Base-by-base conservation (phyloP, 2,888 invertebrate genomes). In the Uropetala carovei region DNA sequence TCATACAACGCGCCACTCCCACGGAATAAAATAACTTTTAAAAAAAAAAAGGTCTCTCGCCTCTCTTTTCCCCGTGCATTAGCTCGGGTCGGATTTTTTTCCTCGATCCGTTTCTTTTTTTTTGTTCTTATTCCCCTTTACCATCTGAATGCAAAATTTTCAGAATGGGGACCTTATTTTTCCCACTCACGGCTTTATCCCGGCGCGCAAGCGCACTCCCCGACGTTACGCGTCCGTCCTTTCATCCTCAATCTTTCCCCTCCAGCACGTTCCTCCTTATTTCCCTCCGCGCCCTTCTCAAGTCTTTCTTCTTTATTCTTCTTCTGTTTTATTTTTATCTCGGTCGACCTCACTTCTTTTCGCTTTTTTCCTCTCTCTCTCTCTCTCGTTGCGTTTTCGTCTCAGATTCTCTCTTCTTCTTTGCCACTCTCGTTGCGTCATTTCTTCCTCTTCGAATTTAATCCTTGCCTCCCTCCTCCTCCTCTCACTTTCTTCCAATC, bases 361-460 rank as follows among this genome's bases (percentile, higher is more conserved):
- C 43, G 43, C 43, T 43, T 43, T 43, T 5, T 43, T 43, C 5
- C 43, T 43, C 43, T 43, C 43, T 43, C 43, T 43, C 43, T 1
- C 5, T 1, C 5, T 43, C 5, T 43, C 5, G 43, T 18, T 14
- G 75, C n/a, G 75, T 10, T 75, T 75, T 27, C 22, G 22, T 75
- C 11, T 27, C 22, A 22, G 22, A 22, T 75, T 27, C 27, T 75
- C 27, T 75, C 22, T 75, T 75, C 18, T 14, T 11, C 75, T 68
- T 75, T 75, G 22, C 75, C 75, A 22, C 27, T 75, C 75, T 3
- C 43, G 22, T 75, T 22, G 75, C 27, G 22, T 75, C 18, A 27
- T 75, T 27, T 75, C 75, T 75, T 27, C 75, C 13, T 75, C 75
- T 75, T 75, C 75, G 75, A 14, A 75, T 75, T 75, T 75, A 75